Base-by-base conservation (phyloP, 1,140 invertebrate genomes). In the Danaus plexippus region DNA sequence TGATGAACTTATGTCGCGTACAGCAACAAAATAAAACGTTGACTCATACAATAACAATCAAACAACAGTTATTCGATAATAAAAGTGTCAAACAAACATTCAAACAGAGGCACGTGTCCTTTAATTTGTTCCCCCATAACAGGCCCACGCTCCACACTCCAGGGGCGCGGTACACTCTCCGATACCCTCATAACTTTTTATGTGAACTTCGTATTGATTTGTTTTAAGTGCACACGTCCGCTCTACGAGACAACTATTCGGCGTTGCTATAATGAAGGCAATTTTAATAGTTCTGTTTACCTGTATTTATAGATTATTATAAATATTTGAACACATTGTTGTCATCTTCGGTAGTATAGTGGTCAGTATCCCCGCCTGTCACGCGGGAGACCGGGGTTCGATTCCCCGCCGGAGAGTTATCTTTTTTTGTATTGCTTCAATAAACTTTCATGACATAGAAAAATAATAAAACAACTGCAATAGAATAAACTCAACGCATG, bases 291-390 rank as follows among this genome's bases (percentile, higher is more conserved):
- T 32, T 5, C 7, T 32, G 22, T 32, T 22, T 7, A 32, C 7
- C 22, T 32, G 22, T 7, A 32, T 32, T 32, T 32, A 32, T 32
- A 32, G 22, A 32, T 3, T 32, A 5, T 7, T 32, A 32, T 32
- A 32, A 32, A 32, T 32, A 3, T 32, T 32, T 32, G 5, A 5
- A 2, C 1, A 32, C 1, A 8, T 8, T 4, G 2, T 4, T 32
- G 7, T 3, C 22, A 32, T 65, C 63, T 60, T 71, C 68, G 66
- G 66, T 71, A 71, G 68, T 67, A 67, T 70, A 71, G 66, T 71
- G 68, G 68, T 71, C 13, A 71, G 66, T 70, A 70, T 70, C 67
- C 67, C 66, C 66, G 63, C 65, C 67, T 70, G 63, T 68, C 66
- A 68, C 69, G 61, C 63, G 69, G 69, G 64, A 63, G 67, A 69